A percentile compares a stretch with the other conserved stretches of the same genome.
Conservation (phyloP, 2,888 invertebrate species). For the Drosophila mimica region DNA sequence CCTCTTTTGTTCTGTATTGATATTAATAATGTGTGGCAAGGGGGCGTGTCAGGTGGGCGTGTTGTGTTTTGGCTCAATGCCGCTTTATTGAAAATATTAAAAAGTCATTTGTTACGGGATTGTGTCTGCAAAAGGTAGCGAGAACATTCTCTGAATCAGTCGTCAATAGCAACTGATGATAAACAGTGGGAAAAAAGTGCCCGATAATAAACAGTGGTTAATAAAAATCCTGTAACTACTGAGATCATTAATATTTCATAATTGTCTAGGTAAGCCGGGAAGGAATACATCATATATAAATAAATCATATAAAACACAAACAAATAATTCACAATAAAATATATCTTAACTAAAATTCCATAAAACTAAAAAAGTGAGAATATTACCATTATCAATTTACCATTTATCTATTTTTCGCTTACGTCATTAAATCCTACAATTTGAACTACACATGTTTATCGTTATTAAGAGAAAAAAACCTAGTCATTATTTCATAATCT, state of each 20-base stretch:
- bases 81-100: conserved; percentile 79
- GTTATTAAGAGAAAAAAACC: neutral
- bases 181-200: conserved; percentile 2
- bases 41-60: conserved; percentile 63
- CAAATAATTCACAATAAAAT: neutral
- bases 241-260: conserved; percentile 3
- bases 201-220: conserved; percentile 3
- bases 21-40: conserved; percentile 57
- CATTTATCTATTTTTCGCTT: neutral
- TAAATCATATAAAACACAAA: too few species aligned
- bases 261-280: too few species aligned
- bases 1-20: conserved; percentile 41
- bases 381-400: neutral
- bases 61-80: conserved; percentile 64
- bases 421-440: neutral
- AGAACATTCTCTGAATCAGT: conserved; percentile 2
- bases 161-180: conserved; percentile 56
- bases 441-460: neutral
- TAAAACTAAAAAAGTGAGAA: neutral
- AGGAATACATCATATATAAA: too few species aligned
- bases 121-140: conserved; percentile 15
- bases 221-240: conserved; percentile 4
- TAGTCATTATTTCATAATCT: neutral
- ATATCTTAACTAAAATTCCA: neutral
- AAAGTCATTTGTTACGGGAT: conserved; percentile 70